Base-by-base conservation (phyloP, 2,797 vertebrate genomes). In the Aldrovandia affinis region DNA sequence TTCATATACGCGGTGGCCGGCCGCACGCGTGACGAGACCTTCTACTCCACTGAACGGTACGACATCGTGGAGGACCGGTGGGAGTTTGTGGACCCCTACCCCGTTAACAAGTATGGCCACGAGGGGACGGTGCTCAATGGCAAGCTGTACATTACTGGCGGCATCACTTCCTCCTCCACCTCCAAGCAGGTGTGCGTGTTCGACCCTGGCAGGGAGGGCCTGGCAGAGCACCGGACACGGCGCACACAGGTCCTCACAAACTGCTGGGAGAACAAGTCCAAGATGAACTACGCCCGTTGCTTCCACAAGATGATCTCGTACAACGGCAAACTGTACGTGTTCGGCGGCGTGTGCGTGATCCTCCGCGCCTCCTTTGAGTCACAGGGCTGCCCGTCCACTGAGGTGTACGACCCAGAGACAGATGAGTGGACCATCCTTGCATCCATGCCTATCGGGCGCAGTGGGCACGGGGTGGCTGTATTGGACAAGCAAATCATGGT, bases 261-360 rank as follows among this genome's bases (percentile, higher is more conserved):
- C 95, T 99, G 98, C 92, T 99, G 98, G 98, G 98, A 99, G 93
- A 99, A 99, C 93, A 99, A 98, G 90, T 98, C 98, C 90, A 99
- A 99, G 94, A 99, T 99, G 98, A 99, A 99, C 96, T 99, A 99
- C 6, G 98, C 98, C 6, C 97, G 98, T 87, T 99, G 98, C 92
- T 99, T 99, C 95, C 98, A 99, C 94, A 99, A 99, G 94, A 99
- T 99, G 98, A 98, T 99, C 90, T 98, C 97, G 39, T 97, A 99
- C 81, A 99, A 98, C 22, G 98, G 98, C 91, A 99, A 99, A 94
- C 97, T 99, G 89, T 99, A 99, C 87, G 98, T 99, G 50, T 99
- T 99, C 4, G 98, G 98, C 25, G 98, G 98, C 0, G 98, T 99
- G 87, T 99, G 98, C 89, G 98, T 99, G 83, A 97, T 99, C 90